Evolutionary conservation across 2,888 invertebrate genomes (phyloP), one percentile per base, ranked within the genome.

Genomic region (Scaptomyza reducta): DNA sequence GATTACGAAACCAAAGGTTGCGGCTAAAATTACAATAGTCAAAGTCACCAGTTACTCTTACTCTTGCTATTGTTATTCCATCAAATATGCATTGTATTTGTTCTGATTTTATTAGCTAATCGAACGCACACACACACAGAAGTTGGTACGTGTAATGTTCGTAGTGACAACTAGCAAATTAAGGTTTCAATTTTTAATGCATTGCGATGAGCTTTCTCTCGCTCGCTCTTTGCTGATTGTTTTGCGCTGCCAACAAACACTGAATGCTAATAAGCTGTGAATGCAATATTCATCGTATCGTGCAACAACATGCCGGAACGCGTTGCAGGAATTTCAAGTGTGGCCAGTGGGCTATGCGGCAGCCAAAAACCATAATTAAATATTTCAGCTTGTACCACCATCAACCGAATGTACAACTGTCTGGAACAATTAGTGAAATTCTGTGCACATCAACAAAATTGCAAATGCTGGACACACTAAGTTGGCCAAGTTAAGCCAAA

Each of bases 311-410:
- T 25, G 11, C 22, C 11, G 7, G 11, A 44, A 56, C 13, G 40
- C 38, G 62, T 38, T 68, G 31, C n/a, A 11, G 3, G 45, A 58
- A 53, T 65, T 33, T 44, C 51, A 14, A 70, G 41, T 38, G 35
- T 33, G 22, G 45, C 16, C 60, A 74, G 40, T n/a, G 58, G 38
- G 14, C 7, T 1, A 16, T 40, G 41, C 46, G 25, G 13, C 14
- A 9, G 11, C 64, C 70, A 53, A 67, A 74, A 72, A 55, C 72
- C 83, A 83, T 83, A 84, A 84, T 84, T 85, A 86, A 86, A 84
- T 86, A 80, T 78, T 80, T 74, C 78, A 57, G 41, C 66, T 64
- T 2, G 35, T 7, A 47, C 68, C 72, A 56, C 3, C 40, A 16
- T 16, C 40, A 40, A 16, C 6, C 16, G 16, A 40, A 40, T 4